phyloP scores from a whole-genome alignment of 2,888 invertebrate genomes.

The Amphimallon solstitiale region DNA sequence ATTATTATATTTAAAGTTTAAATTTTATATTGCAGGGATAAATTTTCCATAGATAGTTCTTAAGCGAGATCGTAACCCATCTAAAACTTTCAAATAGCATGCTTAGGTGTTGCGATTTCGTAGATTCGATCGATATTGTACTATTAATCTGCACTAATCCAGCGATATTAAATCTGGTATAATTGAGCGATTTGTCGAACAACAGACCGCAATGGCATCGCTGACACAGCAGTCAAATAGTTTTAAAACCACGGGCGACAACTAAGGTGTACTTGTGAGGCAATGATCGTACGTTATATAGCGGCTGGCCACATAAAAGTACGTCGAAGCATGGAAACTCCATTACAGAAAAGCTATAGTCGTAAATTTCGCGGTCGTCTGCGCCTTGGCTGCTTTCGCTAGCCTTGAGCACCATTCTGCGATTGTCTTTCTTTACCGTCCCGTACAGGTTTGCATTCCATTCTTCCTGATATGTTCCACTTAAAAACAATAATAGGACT shows the following conservation, averaged over 20 bases:
- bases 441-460: conserved; percentile 17
- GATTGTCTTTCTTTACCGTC: conserved; percentile 18
- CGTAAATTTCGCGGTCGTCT: conserved; percentile 59
- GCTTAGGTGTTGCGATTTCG: conserved; percentile 2
- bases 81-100: too few relatives aligned
- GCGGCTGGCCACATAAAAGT: conserved; percentile 61
- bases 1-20: too few relatives aligned
- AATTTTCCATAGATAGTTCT: too few relatives aligned
- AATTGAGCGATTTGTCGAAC: conserved; percentile 52
- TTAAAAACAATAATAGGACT: conserved; percentile 26
- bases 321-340: conserved; percentile 63
- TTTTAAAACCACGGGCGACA: conserved; percentile 51
- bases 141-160: conserved; percentile 43
- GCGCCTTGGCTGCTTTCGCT: conserved; percentile 47
- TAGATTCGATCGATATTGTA: neutral
- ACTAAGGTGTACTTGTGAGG: conserved; percentile 59
- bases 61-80: too few relatives aligned
- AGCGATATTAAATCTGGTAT: conserved; percentile 54
- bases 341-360: conserved; percentile 62
- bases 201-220: conserved; percentile 37
- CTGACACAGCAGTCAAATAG: conserved; percentile 49
- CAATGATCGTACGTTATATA: conserved; percentile 59
- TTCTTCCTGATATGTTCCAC: conserved; percentile 11
- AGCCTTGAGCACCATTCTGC: conserved; percentile 37
- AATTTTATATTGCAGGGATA: too few relatives aligned